Conservation (phyloP, 2,797 vertebrate genomes). For the Lerista edwardsae region DNA sequence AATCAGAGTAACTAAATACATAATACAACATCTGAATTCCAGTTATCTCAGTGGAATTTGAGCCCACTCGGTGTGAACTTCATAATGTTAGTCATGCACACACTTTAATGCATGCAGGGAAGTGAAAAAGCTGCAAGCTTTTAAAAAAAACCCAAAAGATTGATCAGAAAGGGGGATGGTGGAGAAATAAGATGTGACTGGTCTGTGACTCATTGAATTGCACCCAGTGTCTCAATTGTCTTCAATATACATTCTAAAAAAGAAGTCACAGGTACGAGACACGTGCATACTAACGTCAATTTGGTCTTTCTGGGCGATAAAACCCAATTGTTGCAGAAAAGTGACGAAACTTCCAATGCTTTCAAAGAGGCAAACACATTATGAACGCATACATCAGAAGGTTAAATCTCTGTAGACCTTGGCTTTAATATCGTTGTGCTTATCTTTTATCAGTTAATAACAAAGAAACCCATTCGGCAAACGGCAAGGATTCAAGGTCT, state of each 20-base stretch:
- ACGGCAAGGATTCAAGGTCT: constrained; percentile 61
- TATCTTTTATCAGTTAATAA: constrained; percentile 83
- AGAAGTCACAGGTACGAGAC: constrained; percentile 19
- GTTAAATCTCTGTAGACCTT: constrained; percentile 61
- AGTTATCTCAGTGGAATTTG: neutral
- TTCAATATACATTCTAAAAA: neutral
- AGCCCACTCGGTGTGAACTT: neutral
- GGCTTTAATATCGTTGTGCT: constrained; percentile 73
- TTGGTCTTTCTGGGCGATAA: constrained; percentile 39
- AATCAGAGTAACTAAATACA: neutral
- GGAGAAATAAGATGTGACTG: neutral
- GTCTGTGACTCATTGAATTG: neutral
- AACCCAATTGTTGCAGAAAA: constrained; percentile 47
- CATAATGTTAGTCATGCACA: neutral
- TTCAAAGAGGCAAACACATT: too few relatives aligned
- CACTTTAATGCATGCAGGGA: neutral
- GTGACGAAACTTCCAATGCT: constrained; percentile 19
- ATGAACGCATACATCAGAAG: constrained; percentile 35
- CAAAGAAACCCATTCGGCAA: constrained; percentile 52
- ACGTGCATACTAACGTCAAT: neutral
- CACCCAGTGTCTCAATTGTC: neutral
- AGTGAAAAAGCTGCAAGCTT: neutral
- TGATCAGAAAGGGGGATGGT: neutral
- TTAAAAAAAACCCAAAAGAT: too few relatives aligned
- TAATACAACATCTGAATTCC: neutral